A percentile compares a stretch with the other conserved stretches of the same genome.
phyloP scores from a whole-genome alignment of 2,888 invertebrate genomes.

The Ornithoptera priamus region DNA sequence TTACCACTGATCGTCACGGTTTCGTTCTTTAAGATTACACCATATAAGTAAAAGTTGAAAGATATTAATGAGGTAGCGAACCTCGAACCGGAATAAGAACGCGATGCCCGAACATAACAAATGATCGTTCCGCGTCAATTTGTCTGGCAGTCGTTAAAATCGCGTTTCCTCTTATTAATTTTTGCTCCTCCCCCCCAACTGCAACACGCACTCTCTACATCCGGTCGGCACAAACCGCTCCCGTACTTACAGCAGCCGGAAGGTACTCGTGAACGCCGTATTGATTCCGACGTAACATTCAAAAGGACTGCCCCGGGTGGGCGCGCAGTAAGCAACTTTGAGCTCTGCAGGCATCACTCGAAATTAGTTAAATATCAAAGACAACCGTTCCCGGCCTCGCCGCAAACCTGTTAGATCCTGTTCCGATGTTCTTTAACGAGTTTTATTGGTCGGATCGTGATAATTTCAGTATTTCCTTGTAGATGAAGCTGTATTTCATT shows the following conservation, averaged over 20 bases:
- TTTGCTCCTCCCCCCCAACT: constrained; percentile 45
- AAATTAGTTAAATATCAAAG: constrained; percentile 28
- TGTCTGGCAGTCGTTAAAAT: constrained; percentile 46
- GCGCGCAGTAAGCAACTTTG: neutral
- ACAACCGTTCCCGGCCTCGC: constrained; percentile 11
- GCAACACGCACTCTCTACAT: constrained; percentile 50
- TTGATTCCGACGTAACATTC: constrained; percentile 41
- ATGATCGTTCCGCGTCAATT: constrained; percentile 71
- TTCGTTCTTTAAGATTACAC: too few relatives aligned
- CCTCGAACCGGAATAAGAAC: constrained; percentile 44
- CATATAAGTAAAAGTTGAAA: too few relatives aligned
- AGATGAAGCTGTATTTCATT: too few relatives aligned
- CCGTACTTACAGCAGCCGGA: constrained; percentile 39
- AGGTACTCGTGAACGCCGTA: constrained; percentile 58
- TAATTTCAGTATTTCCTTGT: neutral
- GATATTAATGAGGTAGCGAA: too few relatives aligned
- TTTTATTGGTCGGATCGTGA: constrained; percentile 11
- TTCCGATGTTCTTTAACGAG: constrained; percentile 18
- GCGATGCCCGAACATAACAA: constrained; percentile 59
- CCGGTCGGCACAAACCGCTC: constrained; percentile 51
- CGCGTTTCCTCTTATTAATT: constrained; percentile 54
- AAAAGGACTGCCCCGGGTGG: constrained; percentile 10
- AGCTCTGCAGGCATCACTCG: constrained; percentile 1
- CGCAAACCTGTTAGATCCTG: constrained; percentile 3
- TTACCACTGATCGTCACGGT: too few relatives aligned